Evolutionary conservation across 2,113 vertebrate genomes (phyloP).

Genomic region (human (Homo sapiens)): GRCh38 chr2:195010501-195011000

Average conservation of each 20-base stretch:
- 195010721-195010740: not conserved
- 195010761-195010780: not conserved
- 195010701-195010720: not conserved
- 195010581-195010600: too few species aligned
- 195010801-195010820: not conserved
- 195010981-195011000: not conserved
- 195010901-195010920: not conserved
- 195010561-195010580: not conserved
- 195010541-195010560: not conserved
- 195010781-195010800: not conserved
- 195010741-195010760: not conserved
- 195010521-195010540: not conserved
- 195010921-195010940: not conserved
- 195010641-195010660: not conserved
- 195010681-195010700: not conserved
- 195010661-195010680: not conserved
- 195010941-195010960: not conserved
- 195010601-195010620: not conserved
- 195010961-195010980: not conserved
- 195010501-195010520: not conserved
- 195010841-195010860: not conserved
- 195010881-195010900: not conserved
- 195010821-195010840: not conserved
- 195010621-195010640: not conserved
- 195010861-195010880: not conserved